Conservation (phyloP, 2,888 invertebrate genomes). For the Macrosiphum euphorbiae region DNA sequence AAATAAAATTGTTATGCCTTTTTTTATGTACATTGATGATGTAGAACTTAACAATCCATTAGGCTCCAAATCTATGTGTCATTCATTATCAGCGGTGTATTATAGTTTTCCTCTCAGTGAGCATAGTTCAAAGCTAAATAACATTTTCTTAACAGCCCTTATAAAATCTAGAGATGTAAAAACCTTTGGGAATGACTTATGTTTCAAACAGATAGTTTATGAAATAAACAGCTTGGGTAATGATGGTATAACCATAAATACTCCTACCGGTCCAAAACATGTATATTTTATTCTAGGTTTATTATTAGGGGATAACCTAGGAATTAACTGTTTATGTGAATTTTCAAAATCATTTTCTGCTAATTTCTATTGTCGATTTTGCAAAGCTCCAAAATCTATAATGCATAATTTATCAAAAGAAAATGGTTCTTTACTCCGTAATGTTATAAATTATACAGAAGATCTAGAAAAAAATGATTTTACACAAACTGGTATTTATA, state of each 20-base stretch:
- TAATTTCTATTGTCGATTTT: constrained; percentile 14
- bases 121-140: background rate
- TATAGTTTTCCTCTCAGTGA: constrained; percentile 8
- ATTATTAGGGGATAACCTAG: background rate
- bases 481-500: no score
- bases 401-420: background rate
- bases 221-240: background rate
- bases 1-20: background rate
- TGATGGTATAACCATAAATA: background rate
- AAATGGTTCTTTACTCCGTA: background rate
- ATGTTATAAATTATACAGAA: no score
- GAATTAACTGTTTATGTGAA: background rate
- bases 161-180: background rate
- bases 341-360: constrained; percentile 7
- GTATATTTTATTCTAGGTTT: constrained; percentile 9
- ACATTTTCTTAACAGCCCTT: background rate
- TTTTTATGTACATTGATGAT: background rate
- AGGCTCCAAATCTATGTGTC: background rate
- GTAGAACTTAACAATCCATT: background rate
- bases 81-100: constrained; percentile 3
- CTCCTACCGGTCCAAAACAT: background rate
- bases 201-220: background rate
- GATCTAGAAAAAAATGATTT: no score
- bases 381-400: background rate
- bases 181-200: background rate